Evolutionary conservation across 2,888 invertebrate species (phyloP).

Genomic region (Drosophila peninsularis): DNA sequence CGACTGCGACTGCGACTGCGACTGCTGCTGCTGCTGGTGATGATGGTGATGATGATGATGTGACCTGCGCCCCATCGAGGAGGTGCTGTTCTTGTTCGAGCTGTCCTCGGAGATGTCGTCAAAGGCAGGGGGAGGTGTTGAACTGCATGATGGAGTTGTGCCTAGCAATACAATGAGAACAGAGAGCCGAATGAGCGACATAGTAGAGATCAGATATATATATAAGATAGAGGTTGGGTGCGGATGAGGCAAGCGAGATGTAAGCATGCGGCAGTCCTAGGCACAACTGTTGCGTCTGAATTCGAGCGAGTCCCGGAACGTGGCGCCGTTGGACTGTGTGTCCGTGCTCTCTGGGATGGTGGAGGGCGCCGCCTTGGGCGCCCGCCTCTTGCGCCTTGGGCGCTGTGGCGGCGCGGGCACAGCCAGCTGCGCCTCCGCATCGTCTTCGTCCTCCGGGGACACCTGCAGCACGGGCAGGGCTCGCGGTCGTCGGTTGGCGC

Average conservation of each 20-base stretch:
- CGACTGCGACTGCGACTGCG: constrained; percentile 2
- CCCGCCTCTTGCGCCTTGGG: constrained; percentile 54
- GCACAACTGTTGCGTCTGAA: constrained; percentile 49
- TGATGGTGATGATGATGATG: constrained; percentile 68
- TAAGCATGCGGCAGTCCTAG: constrained; percentile 39
- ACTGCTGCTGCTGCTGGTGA: constrained; percentile 46
- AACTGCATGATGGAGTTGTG: constrained; percentile 90
- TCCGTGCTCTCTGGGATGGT: constrained; percentile 73
- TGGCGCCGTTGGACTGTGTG: constrained; percentile 34
- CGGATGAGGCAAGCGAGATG: constrained; percentile 38
- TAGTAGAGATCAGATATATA: constrained; percentile 6
- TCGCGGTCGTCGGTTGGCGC: constrained; percentile 41
- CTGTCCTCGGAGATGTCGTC: constrained; percentile 89
- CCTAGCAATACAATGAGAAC: constrained; percentile 85
- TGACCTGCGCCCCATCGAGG: constrained; percentile 80
- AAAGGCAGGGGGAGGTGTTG: constrained; percentile 96
- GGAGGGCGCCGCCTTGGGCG: constrained; percentile 65
- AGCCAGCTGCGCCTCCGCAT: background rate
- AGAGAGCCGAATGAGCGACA: constrained; percentile 49
- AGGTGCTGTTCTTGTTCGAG: constrained; percentile 83
- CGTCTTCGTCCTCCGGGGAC: background rate
- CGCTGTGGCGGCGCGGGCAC: constrained; percentile 23
- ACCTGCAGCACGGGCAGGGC: constrained; percentile 47
- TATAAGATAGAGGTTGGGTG: constrained; percentile 1
- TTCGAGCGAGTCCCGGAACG: constrained; percentile 34